These are phyloP conservation scores for Lerista edwardsae DNA, from an alignment of 2,797 vertebrate genomes.

Conservation along the genomic window DNA sequence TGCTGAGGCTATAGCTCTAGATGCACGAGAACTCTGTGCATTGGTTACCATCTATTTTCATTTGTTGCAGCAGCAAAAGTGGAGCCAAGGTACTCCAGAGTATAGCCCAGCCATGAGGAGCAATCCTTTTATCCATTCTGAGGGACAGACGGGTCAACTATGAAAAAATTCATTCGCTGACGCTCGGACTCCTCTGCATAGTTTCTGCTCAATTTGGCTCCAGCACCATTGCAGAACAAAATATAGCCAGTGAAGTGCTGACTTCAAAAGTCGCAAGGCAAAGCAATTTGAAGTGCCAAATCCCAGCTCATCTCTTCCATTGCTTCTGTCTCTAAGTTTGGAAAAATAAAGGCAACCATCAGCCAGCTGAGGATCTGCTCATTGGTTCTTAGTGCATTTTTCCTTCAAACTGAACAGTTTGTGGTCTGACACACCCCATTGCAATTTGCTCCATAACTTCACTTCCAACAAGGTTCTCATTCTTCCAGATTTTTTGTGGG, in stretches of 20 bases:
- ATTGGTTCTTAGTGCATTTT: neutral
- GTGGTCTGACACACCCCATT: neutral
- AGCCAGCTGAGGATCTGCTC: neutral
- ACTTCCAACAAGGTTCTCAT: neutral
- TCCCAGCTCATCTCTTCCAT: constrained; percentile 13
- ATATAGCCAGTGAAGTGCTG: constrained; percentile 18
- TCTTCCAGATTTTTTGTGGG: neutral
- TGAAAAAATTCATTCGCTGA: neutral
- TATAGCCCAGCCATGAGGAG: neutral
- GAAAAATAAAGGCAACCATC: constrained; percentile 6
- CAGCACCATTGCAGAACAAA: neutral
- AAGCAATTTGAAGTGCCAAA: constrained; percentile 11
- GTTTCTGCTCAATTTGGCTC: neutral
- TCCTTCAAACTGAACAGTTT: neutral
- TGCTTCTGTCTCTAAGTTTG: neutral
- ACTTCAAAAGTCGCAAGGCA: neutral
- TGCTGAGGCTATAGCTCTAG: neutral
- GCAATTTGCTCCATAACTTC: neutral
- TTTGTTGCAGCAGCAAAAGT: neutral
- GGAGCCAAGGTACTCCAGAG: neutral
- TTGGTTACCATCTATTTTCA: neutral
- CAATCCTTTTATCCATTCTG: neutral
- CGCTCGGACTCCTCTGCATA: neutral
- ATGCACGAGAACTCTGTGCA: neutral
- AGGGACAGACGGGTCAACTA: neutral